These are phyloP conservation scores for Lepidocolaptes lacrymiger DNA, from an alignment of 2,797 vertebrate species.

Conservation along the genomic window DNA sequence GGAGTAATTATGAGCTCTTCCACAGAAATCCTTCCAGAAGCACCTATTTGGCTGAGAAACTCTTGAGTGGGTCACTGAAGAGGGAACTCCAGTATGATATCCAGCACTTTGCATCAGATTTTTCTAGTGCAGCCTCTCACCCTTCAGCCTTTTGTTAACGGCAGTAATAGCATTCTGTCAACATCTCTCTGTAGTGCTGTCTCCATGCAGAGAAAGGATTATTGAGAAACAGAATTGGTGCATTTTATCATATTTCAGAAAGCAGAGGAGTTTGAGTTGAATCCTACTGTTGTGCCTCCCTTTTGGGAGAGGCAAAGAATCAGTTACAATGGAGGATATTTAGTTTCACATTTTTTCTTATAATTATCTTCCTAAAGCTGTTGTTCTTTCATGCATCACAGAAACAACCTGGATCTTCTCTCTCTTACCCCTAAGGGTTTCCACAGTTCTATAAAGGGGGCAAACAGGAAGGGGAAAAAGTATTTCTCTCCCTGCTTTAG, in stretches of 20 bases:
- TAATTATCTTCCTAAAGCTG: constrained; percentile 55
- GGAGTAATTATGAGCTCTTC: neutral
- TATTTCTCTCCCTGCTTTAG: neutral
- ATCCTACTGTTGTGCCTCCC: constrained; percentile 36
- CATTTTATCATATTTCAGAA: constrained; percentile 22
- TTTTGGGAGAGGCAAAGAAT: constrained; percentile 24
- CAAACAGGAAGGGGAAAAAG: neutral
- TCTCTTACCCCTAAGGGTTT: constrained; percentile 23
- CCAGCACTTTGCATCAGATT: neutral
- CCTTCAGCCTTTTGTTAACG: neutral
- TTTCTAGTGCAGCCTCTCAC: neutral
- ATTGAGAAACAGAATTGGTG: constrained; percentile 33
- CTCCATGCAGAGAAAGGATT: neutral
- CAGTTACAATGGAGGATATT: constrained; percentile 24
- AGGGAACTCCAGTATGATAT: neutral
- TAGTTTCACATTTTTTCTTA: constrained; percentile 68
- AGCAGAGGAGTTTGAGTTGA: constrained; percentile 34
- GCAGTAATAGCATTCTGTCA: neutral
- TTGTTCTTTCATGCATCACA: constrained; percentile 54
- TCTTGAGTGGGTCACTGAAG: neutral
- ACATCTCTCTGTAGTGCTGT: neutral
- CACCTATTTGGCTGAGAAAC: neutral
- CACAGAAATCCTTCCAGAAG: neutral
- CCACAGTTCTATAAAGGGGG: neutral
- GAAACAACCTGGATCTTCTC: constrained; percentile 2